phyloP scores from a whole-genome alignment of 1,140 invertebrate genomes.

The Caenorhabditis brenneri region DNA sequence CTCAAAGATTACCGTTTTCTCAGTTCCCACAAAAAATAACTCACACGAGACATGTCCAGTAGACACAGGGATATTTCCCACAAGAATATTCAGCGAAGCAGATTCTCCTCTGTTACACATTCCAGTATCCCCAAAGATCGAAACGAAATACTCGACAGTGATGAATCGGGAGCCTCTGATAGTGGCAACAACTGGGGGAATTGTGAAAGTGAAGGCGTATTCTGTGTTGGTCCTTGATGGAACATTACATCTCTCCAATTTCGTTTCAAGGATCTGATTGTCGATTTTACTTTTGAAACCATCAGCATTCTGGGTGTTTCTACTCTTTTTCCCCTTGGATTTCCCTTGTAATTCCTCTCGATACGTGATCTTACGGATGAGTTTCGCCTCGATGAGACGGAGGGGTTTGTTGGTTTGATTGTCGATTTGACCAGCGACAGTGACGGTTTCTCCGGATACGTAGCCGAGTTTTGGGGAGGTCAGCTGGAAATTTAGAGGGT shows the following conservation, averaged over 20 bases:
- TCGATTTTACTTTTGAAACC: background rate
- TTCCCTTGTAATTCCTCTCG: background rate
- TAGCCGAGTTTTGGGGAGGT: background rate
- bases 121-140: background rate
- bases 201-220: background rate
- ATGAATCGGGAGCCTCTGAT: background rate
- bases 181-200: background rate
- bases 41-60: background rate
- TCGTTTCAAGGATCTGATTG: background rate
- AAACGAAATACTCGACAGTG: background rate
- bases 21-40: background rate
- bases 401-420: background rate
- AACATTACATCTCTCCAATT: constrained; percentile 11
- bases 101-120: background rate
- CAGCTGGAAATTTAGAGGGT: no score
- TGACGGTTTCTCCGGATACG: background rate
- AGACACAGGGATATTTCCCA: background rate
- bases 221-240: background rate
- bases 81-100: background rate
- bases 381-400: background rate
- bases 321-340: background rate
- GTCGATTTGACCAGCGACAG: background rate
- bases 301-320: background rate
- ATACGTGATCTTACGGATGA: background rate
- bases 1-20: no score